phyloP scores from a whole-genome alignment of 1,140 invertebrate species.

The fruit fly (Drosophila melanogaster) region Release_6_plus_ISO1_MT NC_004354.4:19791001-19791500 shows the following conservation, averaged over 20 bases:
- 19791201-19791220: background rate
- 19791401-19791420: too few species aligned
- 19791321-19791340: too few species aligned
- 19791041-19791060: conserved; percentile 78
- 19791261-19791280: too few species aligned
- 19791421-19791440: too few species aligned
- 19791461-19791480: too few species aligned
- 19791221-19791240: background rate
- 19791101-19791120: conserved; percentile 1
- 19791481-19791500: too few species aligned
- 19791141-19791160: background rate
- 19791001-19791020: conserved; percentile 7
- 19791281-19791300: background rate
- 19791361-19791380: too few species aligned
- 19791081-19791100: conserved; percentile 60
- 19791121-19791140: background rate
- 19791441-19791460: too few species aligned
- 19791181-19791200: background rate
- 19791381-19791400: too few species aligned
- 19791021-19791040: conserved; percentile 55
- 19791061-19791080: conserved; percentile 64
- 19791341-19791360: too few species aligned
- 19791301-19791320: too few species aligned
- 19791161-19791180: background rate
- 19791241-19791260: background rate